Evolutionary conservation across 2,113 vertebrate genomes (phyloP).

Genomic region (Hippocampus zosterae): DNA sequence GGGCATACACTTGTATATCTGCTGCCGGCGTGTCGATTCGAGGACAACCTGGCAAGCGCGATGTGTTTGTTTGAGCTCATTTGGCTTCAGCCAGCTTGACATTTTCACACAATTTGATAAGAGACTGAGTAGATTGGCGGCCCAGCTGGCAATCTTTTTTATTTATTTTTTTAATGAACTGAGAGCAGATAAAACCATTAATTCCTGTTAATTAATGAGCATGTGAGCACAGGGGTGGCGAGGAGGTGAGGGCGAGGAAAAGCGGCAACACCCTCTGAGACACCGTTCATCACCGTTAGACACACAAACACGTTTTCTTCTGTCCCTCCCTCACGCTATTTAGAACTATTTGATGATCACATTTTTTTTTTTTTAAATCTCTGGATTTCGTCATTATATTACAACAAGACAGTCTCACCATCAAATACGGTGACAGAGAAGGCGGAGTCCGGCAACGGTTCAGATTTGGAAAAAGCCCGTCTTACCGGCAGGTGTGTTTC

Average conservation of each 20-base stretch:
- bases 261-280: constrained; percentile 56
- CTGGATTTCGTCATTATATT: not conserved
- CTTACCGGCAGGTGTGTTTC: too few species aligned
- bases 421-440: too few species aligned
- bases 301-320: constrained; percentile 24
- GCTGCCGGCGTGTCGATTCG: constrained; percentile 48
- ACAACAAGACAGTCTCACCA: too few species aligned
- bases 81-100: constrained; percentile 57
- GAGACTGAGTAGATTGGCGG: constrained; percentile 50
- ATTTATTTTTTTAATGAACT: constrained; percentile 47
- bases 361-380: not conserved
- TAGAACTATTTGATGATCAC: not conserved
- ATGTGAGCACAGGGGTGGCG: constrained; percentile 52
- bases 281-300: constrained; percentile 68
- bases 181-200: constrained; percentile 67
- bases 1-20: constrained; percentile 22
- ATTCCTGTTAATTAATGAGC: constrained; percentile 72
- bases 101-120: constrained; percentile 70
- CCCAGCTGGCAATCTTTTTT: constrained; percentile 54
- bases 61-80: constrained; percentile 63
- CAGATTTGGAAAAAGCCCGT: too few species aligned
- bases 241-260: constrained; percentile 30
- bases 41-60: constrained; percentile 53
- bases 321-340: not conserved
- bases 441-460: too few species aligned